A percentile compares a stretch with the other conserved stretches of the same genome.
Conservation (phyloP, 2,113 vertebrate species). For the Emydocephalus ijimae region DNA sequence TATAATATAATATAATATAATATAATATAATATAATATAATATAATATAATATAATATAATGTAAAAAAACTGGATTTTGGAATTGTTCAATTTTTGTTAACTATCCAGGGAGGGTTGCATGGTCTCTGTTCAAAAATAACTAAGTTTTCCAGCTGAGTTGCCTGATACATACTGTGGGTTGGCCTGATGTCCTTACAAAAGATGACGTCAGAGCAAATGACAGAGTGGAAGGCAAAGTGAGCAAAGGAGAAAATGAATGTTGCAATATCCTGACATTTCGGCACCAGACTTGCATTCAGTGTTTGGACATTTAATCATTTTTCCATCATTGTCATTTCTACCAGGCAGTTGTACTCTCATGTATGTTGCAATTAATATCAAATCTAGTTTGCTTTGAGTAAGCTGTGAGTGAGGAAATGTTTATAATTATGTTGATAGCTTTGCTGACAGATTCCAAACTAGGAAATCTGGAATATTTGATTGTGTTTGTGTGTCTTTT, state of each 20-base stretch:
- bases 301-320: background rate
- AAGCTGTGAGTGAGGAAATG: background rate
- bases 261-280: background rate
- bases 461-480: background rate
- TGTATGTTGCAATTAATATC: background rate
- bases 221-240: background rate
- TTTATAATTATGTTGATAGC: background rate
- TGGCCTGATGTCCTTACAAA: background rate
- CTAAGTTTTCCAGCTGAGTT: background rate
- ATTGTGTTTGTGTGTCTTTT: background rate
- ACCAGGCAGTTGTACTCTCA: background rate
- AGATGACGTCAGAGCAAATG: background rate
- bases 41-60: background rate
- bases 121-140: background rate
- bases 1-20: background rate
- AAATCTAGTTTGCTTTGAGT: background rate
- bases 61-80: background rate
- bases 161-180: background rate
- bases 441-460: background rate
- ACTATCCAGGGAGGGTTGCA: background rate
- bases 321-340: background rate
- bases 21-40: background rate
- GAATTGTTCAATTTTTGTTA: background rate
- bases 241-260: background rate
- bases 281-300: background rate